These are phyloP conservation scores for Drosophila putrida DNA, from an alignment of 2,888 invertebrate species.

Conservation along the genomic window DNA sequence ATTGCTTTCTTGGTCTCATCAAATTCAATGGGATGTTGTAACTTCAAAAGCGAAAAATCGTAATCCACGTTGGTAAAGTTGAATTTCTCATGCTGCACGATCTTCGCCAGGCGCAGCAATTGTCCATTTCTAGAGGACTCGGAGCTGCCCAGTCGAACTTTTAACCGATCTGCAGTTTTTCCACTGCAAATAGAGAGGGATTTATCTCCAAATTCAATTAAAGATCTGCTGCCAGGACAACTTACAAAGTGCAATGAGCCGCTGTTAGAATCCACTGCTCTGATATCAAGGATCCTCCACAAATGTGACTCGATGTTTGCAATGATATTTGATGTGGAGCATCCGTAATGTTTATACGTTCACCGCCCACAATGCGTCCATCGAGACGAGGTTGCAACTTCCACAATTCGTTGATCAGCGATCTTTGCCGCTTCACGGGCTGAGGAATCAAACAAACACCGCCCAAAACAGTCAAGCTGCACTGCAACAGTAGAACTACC, in stretches of 20 bases:
- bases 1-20: constrained; percentile 85
- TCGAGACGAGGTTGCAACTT: constrained; percentile 80
- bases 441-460: constrained; percentile 77
- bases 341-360: constrained; percentile 84
- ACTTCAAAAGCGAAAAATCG: constrained; percentile 87
- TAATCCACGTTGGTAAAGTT: constrained; percentile 87
- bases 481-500: constrained; percentile 46
- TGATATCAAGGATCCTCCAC: constrained; percentile 84
- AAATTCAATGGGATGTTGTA: constrained; percentile 86
- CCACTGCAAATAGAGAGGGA: constrained; percentile 58
- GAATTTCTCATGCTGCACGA: constrained; percentile 87
- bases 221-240: background rate
- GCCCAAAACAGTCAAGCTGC: constrained; percentile 42
- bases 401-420: constrained; percentile 33
- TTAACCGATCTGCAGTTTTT: constrained; percentile 68
- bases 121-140: constrained; percentile 86
- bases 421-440: constrained; percentile 60
- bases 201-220: too few species aligned
- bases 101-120: constrained; percentile 86
- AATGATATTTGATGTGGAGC: constrained; percentile 84
- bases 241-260: constrained; percentile 85
- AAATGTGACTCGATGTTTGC: constrained; percentile 83
- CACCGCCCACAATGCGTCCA: constrained; percentile 85
- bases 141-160: constrained; percentile 87
- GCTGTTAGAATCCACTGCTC: constrained; percentile 84